Base-by-base conservation (phyloP, 2,888 invertebrate genomes). In the Busseola fusca region DNA sequence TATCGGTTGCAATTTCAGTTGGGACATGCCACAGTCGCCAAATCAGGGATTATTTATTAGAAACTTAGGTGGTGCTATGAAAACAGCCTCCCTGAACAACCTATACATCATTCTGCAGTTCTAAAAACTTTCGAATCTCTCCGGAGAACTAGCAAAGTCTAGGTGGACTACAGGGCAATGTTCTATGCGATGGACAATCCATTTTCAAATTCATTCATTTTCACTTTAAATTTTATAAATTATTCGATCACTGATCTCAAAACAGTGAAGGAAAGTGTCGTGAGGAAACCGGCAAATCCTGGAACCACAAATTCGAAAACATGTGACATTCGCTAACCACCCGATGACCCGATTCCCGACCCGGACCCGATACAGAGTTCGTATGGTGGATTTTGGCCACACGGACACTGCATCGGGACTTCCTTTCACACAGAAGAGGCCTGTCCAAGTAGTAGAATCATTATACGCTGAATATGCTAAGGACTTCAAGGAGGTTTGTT, bases 31-130 rank as follows among this genome's bases (percentile, higher is more conserved):
- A 57, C 30, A 16, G 25, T 14, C 9, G 30, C 27, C 1, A 76
- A 14, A 50, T 9, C 14, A 3, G 6, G 16, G n/a, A 10, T 27
- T 18, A 69, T 69, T 50, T 69, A 27, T 76, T 42, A 57, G n/a
- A 76, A 76, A 76, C 18, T 76, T 76, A 10, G 14, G 37, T 10
- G 25, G 30, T 27, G 18, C 30, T 12, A 25, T 25, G 68, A 30
- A 40, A 57, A 34, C 25, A 21, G 54, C 12, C n/a, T 65, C 54
- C 27, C 65, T 25, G n/a, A 27, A 64, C 65, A 37, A 72, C 37
- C n/a, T 10, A 37, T 74, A 37, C 0, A 45, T 30, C n/a, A 27
- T 30, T 14, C 12, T 25, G n/a, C 27, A 37, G 16, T 72, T 54
- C 3, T 54, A 3, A 30, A 64, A 64, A 37, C 9, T n/a, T 45